Evolutionary conservation across 2,888 invertebrate species (phyloP), one percentile per base, ranked within the genome.

Genomic region (Lithophane ornitopus): DNA sequence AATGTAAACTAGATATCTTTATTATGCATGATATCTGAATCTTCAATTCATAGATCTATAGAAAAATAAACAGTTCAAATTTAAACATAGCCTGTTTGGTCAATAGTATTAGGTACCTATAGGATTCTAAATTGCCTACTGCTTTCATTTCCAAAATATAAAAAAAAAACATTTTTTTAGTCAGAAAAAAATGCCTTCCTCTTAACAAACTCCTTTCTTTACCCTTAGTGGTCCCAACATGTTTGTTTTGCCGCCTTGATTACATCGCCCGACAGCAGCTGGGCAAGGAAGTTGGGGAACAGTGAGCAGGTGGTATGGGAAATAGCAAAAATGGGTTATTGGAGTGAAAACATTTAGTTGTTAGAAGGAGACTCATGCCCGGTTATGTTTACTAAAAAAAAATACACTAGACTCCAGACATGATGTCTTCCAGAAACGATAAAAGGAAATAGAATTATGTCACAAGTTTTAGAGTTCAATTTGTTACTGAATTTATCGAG

Each of bases 201-300:
- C 82, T 83, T 84, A 84, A 85, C 2, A 12, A 41, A n/a, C 59
- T 28, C 39, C 44, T 85, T 86, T 86, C 72, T 87, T 54, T 78
- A 65, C 87, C 85, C 88, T 87, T 74, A 86, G 90, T 74, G 90
- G 91, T 90, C 90, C 88, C 88, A 87, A 88, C 90, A 90, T 92
- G 91, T 91, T 93, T 89, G 91, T 93, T 91, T 90, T 90, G 92
- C 90, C 88, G 89, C 86, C 88, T 91, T 94, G 93, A 95, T 94
- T 94, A 93, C 90, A 88, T 83, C 76, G 82, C 76, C 84, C 89
- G 81, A 82, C 88, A 87, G 88, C 90, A 91, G 90, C 90, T 88
- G 90, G 80, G 78, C 65, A 78, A 85, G 89, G 93, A 91, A 62
- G 49, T 28, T 28, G 82, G 90, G 92, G 87, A 71, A 74, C 74